Percentiles rank a stretch among this genome's conserved stretches.
These are phyloP conservation scores for Glyphotaelius pellucidus DNA, from an alignment of 2,888 invertebrate species.

Conservation along the genomic window DNA sequence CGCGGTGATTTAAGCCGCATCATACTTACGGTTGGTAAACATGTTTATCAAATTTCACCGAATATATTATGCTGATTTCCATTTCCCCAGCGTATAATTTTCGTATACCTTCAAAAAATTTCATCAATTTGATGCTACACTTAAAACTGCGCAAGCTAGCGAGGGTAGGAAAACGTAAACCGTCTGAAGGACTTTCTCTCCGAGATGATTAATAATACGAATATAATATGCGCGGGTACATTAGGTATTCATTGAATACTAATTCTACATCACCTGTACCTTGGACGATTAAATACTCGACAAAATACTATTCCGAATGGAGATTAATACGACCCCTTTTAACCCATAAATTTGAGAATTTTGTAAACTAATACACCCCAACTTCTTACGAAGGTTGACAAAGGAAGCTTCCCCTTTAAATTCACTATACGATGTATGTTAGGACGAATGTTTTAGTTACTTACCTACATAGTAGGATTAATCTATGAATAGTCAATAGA, in stretches of 20 bases:
- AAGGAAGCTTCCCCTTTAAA: not conserved
- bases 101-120: not conserved
- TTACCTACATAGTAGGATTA: not conserved
- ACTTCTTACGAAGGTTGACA: not conserved
- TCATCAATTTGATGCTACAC: not conserved
- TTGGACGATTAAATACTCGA: not conserved
- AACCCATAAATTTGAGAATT: not conserved
- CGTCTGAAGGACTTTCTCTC: not conserved
- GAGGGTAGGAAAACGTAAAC: not conserved
- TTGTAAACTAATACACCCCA: not conserved
- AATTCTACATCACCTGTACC: not conserved
- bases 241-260: not conserved
- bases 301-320: not conserved
- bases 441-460: not conserved
- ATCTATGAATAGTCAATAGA: not conserved
- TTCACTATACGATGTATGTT: not conserved
- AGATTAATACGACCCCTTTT: not conserved
- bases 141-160: not conserved
- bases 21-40: constrained; percentile 24
- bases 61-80: constrained; percentile 32
- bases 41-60: constrained; percentile 40
- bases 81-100: constrained; percentile 16
- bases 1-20: not conserved
- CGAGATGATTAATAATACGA: not conserved
- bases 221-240: not conserved